phyloP scores from a whole-genome alignment of 2,797 vertebrate genomes.

The Sarcoramphus papa region DNA sequence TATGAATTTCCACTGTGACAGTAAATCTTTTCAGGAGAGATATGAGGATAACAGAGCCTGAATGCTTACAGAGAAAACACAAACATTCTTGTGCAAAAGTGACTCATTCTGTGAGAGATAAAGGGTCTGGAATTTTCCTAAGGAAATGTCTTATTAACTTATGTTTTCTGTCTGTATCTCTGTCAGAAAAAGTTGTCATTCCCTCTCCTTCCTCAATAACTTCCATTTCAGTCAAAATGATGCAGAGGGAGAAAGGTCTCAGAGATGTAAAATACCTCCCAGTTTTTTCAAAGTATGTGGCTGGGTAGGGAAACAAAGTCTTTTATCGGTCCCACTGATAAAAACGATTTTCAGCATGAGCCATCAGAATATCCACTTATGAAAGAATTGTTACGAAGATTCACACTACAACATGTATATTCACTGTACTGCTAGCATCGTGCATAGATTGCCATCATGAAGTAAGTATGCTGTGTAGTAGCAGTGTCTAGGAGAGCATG shows the following conservation, averaged over 20 bases:
- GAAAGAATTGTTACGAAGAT: not conserved
- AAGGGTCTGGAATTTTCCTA: slow-evolving; percentile 51
- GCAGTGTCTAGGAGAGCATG: not conserved
- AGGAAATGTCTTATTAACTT: slow-evolving; percentile 38
- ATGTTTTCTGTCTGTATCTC: not conserved
- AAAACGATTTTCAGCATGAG: not conserved
- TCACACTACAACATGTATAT: not conserved
- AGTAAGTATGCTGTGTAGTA: not conserved
- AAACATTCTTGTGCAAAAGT: slow-evolving; percentile 29
- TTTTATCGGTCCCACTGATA: not conserved
- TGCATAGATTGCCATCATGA: not conserved
- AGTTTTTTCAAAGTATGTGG: not conserved
- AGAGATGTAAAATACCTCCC: not conserved
- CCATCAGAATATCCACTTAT: not conserved
- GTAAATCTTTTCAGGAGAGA: slow-evolving; percentile 30
- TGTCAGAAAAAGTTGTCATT: not conserved
- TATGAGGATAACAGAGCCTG: not conserved
- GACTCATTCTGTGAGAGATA: slow-evolving; percentile 36
- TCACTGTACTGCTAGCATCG: not conserved
- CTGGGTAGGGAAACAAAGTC: not conserved
- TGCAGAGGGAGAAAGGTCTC: not conserved
- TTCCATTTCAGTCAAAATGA: not conserved
- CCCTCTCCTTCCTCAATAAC: not conserved
- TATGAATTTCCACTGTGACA: not conserved
- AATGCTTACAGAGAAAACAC: slow-evolving; percentile 38